Percentiles rank a stretch among this genome's conserved stretches.
These are phyloP conservation scores for Muricea muricata DNA, from an alignment of 92 coral and sea anemone genomes.

Conservation along the genomic window DNA sequence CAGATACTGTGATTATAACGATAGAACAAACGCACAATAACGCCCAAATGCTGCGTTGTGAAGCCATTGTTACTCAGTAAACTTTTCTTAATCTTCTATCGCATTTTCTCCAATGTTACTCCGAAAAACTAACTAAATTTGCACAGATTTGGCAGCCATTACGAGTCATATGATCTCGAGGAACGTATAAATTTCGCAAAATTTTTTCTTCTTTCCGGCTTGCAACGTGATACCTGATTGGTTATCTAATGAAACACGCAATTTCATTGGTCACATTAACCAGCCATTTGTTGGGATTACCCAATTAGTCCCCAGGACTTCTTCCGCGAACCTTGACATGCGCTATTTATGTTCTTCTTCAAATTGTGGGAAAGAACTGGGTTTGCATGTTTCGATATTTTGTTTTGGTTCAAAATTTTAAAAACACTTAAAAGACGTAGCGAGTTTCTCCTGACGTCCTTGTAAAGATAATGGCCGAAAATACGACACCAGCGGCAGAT, in stretches of 20 bases:
- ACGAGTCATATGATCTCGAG: not conserved
- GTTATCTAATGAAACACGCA: not conserved
- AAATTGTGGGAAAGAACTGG: not conserved
- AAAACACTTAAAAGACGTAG: not conserved
- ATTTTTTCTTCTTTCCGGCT: not conserved
- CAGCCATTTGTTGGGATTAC: slow-evolving; percentile 4
- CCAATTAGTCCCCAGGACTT: not conserved
- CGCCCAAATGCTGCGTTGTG: slow-evolving; percentile 1
- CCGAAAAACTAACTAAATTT: not conserved
- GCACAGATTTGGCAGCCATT: not conserved
- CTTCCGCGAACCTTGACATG: slow-evolving; percentile 16
- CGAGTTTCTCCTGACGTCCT: not conserved
- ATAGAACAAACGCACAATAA: not conserved
- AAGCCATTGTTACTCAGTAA: not conserved
- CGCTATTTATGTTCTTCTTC: slow-evolving; percentile 26
- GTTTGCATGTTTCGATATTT: too few species aligned
- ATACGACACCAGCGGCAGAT: not conserved
- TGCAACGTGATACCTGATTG: not conserved
- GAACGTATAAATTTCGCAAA: not conserved
- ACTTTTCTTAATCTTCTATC: not conserved
- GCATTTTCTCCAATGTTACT: not conserved
- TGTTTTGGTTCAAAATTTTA: not conserved
- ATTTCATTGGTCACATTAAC: not conserved
- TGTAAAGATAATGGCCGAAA: not conserved
- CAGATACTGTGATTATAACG: not conserved